Base-by-base conservation (phyloP, 2,888 invertebrate genomes). In the Eudasyphora cyanicolor region DNA sequence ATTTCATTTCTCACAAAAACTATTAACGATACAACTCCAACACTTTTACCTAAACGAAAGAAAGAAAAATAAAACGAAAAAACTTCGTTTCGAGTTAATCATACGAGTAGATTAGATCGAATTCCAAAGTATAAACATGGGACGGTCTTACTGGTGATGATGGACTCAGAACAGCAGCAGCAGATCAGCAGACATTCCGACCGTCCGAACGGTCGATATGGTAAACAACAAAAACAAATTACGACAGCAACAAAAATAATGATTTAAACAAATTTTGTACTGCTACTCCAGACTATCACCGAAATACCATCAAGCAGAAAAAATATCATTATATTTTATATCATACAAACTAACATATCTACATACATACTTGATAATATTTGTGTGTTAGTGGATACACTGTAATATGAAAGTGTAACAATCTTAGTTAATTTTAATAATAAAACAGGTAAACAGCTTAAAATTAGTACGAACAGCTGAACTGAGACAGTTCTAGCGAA, bases 61-160 rank as follows among this genome's bases (percentile, higher is more conserved):
- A n/a, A n/a, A n/a, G n/a, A n/a, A n/a, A n/a, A n/a, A n/a, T n/a
- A n/a, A n/a, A n/a, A n/a, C n/a, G n/a, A n/a, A 12, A 0, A 21
- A 19, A 51, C 10, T 49, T 60, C n/a, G 73, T 76, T 67, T 45
- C 2, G 35, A 7, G 54, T 75, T 76, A 60, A 84, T 74, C 73
- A 64, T 17, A n/a, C n/a, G n/a, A n/a, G n/a, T n/a, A 71, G 75
- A 69, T 80, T 70, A 78, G 62, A 86, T 86, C 87, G 85, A 76
- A 85, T 86, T 85, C 85, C 85, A 84, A 84, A 82, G 51, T 82
- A 79, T 74, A 82, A n/a, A 82, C 19, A 57, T 21, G 24, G 14
- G 2, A 1, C 6, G 19, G 12, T 35, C 32, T 17, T 32, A 14
- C 1, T 67, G 67, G 38, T 67, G 77, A 77, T 45, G 78, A 81